These are phyloP conservation scores for Dendrocopos noguchii DNA, from an alignment of 2,113 vertebrate genomes.

Conservation along the genomic window DNA sequence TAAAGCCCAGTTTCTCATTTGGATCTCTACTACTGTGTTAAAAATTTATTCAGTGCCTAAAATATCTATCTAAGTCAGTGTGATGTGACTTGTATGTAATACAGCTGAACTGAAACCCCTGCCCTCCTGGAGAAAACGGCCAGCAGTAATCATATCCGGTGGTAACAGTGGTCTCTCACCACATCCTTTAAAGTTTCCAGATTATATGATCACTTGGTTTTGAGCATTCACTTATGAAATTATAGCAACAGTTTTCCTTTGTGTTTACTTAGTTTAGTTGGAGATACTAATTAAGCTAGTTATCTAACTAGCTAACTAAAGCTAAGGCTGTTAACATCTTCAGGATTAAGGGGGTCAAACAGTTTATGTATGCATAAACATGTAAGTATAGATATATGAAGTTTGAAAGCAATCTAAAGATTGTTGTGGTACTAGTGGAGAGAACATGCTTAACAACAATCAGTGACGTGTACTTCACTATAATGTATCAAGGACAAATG, in stretches of 20 bases:
- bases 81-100: neutral
- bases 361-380: neutral
- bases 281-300: neutral
- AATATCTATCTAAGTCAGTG: neutral
- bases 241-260: neutral
- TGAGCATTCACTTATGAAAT: conserved; percentile 36
- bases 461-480: neutral
- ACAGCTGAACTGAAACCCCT: neutral
- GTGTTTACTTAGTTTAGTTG: neutral
- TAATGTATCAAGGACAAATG: neutral
- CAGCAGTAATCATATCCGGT: conserved; percentile 27
- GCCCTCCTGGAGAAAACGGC: conserved; percentile 32
- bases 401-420: neutral
- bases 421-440: neutral
- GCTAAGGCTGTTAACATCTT: neutral
- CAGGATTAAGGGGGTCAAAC: neutral
- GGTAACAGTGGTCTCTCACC: conserved; percentile 4
- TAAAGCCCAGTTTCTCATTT: neutral
- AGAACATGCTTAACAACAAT: neutral
- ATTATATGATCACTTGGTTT: conserved; percentile 32
- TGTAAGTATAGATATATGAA: neutral
- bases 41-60: neutral
- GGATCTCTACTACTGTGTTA: neutral
- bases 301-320: neutral
- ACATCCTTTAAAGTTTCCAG: conserved; percentile 59